These are phyloP conservation scores for Drosophila funebris DNA, from an alignment of 1,140 invertebrate species.

Conservation along the genomic window DNA sequence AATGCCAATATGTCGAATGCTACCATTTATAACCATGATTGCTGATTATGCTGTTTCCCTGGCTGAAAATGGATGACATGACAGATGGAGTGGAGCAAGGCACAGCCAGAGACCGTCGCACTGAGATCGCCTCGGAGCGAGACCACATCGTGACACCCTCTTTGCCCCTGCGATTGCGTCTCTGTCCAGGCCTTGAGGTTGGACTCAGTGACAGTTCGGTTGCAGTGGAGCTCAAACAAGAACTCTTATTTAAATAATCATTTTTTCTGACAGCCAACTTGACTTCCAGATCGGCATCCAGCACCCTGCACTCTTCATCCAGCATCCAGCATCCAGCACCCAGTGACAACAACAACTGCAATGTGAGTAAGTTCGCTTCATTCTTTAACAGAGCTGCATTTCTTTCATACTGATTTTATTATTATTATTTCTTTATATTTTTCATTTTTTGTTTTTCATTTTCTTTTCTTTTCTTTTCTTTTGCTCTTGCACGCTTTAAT, in stretches of 20 bases:
- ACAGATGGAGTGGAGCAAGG: slow-evolving; percentile 75
- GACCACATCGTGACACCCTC: background rate
- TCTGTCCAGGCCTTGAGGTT: slow-evolving; percentile 32
- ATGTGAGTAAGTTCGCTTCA: slow-evolving; percentile 26
- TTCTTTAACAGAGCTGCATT: slow-evolving; percentile 49
- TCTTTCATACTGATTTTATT: slow-evolving; percentile 56
- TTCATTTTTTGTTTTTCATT: slow-evolving; percentile 45
- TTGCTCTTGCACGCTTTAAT: slow-evolving; percentile 68
- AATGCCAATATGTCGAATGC: slow-evolving; percentile 83
- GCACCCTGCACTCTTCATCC: slow-evolving; percentile 7
- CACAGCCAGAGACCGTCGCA: slow-evolving; percentile 48
- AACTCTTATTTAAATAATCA: slow-evolving; percentile 83
- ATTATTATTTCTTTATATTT: slow-evolving; percentile 50
- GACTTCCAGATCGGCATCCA: slow-evolving; percentile 82
- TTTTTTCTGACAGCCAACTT: slow-evolving; percentile 83
- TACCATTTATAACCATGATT: slow-evolving; percentile 83
- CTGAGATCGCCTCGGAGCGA: background rate
- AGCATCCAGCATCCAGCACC: background rate
- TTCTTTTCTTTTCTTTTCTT: slow-evolving; percentile 48
- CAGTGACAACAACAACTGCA: slow-evolving; percentile 18
- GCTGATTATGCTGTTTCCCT: slow-evolving; percentile 83
- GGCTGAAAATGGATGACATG: slow-evolving; percentile 82
- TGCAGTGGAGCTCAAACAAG: slow-evolving; percentile 70
- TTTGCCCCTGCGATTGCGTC: background rate
- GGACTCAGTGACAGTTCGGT: slow-evolving; percentile 74